Percentiles rank a stretch among this genome's conserved stretches.
Conservation (phyloP, 35 echinoderm and acorn worm genomes). For the Ptychodera flava region DNA sequence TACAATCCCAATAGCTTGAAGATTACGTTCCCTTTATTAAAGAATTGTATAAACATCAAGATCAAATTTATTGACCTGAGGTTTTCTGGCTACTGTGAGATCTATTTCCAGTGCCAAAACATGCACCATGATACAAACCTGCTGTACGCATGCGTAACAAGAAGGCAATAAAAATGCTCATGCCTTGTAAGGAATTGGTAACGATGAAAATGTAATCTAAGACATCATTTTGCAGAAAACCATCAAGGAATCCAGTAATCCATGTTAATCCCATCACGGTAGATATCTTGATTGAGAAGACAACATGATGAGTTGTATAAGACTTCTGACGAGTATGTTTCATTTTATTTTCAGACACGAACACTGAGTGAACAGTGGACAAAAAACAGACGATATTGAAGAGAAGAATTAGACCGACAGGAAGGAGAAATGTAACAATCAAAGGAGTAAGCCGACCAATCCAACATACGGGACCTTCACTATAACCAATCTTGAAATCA, state of each 20-base stretch:
- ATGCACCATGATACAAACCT: not conserved
- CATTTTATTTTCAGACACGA: not conserved
- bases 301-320: not conserved
- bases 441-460: conserved; percentile 17
- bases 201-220: conserved; percentile 57
- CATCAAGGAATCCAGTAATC: conserved; percentile 43
- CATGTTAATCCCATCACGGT: conserved; percentile 56
- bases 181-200: conserved; percentile 44
- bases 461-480: conserved; percentile 33
- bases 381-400: not conserved
- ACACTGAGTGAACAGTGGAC: not conserved
- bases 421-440: not conserved
- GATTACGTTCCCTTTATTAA: too few species aligned
- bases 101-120: too few species aligned
- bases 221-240: conserved; percentile 9
- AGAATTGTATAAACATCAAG: too few species aligned
- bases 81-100: too few species aligned
- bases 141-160: not conserved
- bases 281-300: conserved; percentile 30
- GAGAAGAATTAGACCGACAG: not conserved
- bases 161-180: conserved; percentile 40
- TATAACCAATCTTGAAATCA: conserved; percentile 28
- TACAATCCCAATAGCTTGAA: too few species aligned
- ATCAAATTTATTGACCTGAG: too few species aligned
- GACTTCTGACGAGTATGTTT: not conserved